Percentiles rank a stretch among this genome's conserved stretches.
Evolutionary conservation across 2,888 invertebrate genomes (phyloP).

Genomic region (Rhyacophila evoluta): DNA sequence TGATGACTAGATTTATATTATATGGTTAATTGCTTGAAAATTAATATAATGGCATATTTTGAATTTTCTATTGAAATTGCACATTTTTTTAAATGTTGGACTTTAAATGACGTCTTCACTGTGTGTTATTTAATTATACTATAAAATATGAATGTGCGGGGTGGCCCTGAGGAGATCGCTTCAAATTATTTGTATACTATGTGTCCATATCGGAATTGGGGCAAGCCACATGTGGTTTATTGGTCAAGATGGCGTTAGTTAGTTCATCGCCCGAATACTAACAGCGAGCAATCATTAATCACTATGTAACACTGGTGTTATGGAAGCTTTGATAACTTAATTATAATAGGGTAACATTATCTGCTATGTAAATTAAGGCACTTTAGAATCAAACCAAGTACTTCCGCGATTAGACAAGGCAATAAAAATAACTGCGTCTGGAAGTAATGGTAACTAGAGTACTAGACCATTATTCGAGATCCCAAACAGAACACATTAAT

Average conservation of each 20-base stretch:
- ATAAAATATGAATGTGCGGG: too few relatives aligned
- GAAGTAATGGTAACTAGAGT: too few relatives aligned
- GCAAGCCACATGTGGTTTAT: conserved; percentile 32
- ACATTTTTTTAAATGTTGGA: too few relatives aligned
- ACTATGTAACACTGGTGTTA: not conserved
- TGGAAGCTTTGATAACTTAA: conserved; percentile 13
- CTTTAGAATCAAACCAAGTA: not conserved
- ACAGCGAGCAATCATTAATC: not conserved
- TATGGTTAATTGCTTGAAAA: too few relatives aligned
- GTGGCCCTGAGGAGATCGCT: not conserved
- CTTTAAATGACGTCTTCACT: too few relatives aligned
- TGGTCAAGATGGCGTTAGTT: not conserved
- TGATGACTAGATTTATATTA: too few relatives aligned
- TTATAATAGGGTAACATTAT: conserved; percentile 9
- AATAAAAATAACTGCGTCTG: not conserved
- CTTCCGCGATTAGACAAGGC: not conserved
- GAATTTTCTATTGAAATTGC: too few relatives aligned
- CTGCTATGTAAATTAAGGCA: conserved; percentile 4
- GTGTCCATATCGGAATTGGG: not conserved
- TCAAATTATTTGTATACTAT: not conserved
- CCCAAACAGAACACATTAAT: not conserved
- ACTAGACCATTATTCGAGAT: too few relatives aligned
- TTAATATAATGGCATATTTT: too few relatives aligned
- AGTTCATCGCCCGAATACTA: conserved; percentile 8
- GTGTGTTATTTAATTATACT: too few relatives aligned